Evolutionary conservation across 2,797 vertebrate species (phyloP).

Genomic region (Echiichthys vipera): DNA sequence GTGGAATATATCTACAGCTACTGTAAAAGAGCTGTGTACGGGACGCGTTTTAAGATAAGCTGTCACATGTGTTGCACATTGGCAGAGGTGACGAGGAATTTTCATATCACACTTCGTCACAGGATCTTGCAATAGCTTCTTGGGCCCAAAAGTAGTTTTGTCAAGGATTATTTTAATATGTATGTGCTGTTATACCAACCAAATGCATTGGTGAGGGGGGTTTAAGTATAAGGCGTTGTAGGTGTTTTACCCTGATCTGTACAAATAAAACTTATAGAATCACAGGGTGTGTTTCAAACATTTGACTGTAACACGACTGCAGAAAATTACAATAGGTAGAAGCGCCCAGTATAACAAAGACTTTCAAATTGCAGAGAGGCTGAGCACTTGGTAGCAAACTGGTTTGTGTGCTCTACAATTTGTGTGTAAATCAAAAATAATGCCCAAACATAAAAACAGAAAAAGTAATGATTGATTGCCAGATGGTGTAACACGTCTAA

Average conservation of each 20-base stretch:
- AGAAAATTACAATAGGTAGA: neutral
- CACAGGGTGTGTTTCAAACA: neutral
- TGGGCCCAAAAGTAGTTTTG: neutral
- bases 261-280: neutral
- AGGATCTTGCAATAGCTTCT: conserved; percentile 14
- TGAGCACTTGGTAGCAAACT: neutral
- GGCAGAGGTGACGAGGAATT: conserved; percentile 44
- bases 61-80: conserved; percentile 54
- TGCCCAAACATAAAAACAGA: conserved; percentile 22
- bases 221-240: neutral
- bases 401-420: conserved; percentile 1
- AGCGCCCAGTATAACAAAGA: neutral
- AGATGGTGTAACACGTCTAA: conserved; percentile 10
- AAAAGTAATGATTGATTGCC: conserved; percentile 43
- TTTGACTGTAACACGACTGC: neutral
- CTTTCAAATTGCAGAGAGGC: conserved; percentile 1
- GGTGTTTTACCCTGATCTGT: neutral
- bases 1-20: conserved; percentile 52
- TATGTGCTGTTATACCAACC: neutral
- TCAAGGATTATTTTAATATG: conserved; percentile 5
- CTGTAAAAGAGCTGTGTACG: conserved; percentile 30
- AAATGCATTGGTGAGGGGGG: neutral
- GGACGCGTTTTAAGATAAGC: conserved; percentile 28
- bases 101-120: conserved; percentile 43
- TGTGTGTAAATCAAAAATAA: conserved; percentile 46